Base-by-base conservation (phyloP, 2,797 vertebrate species). In the Picus viridis region DNA sequence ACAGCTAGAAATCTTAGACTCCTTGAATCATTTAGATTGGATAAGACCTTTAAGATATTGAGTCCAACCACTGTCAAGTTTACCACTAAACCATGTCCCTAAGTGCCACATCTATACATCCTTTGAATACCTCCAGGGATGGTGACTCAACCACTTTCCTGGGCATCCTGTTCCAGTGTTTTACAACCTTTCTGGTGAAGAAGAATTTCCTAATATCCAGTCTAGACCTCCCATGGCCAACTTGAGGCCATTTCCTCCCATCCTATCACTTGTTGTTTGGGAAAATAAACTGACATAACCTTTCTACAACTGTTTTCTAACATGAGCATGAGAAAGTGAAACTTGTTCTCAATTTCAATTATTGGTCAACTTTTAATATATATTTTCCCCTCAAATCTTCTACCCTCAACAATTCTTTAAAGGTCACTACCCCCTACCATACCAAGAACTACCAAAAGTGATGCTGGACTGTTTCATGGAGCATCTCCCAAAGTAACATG, bases 331-430 rank as follows among this genome's bases (percentile, higher is more conserved):
- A 72, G 13, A 26, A 83, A 69, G 10, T 13, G 59, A 51, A 62
- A 58, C 19, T 51, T 5, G 3, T 1, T 0, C 23, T 56, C 41
- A 0, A 10, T 17, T 80, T 56, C 27, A 85, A 29, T 7, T 22
- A 4, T 5, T 30, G 7, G 18, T 19, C 51, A 90, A 45, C 7
- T 59, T 69, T 7, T 36, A n/a, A 20, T 22, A 6, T 24, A 12
- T 8, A 7, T 14, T 27, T 8, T 0, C 4, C 4, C 15, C 2
- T 5, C 2, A 29, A 62, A 36, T 51, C 18, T 36, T 72, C 59
- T 20, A 27, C 34, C 81, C 16, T 32, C 59, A 68, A 49, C 26
- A 80, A 12, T 7, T 36, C 19, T 65, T 69, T 51, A 30, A 57
- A 78, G 59, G 77, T 56, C 83, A 78, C 56, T 53, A 29, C 20